These are phyloP conservation scores for Theonella swinhoei DNA, from an alignment of 37 sponge, comb jelly and placozoan species.

Conservation along the genomic window DNA sequence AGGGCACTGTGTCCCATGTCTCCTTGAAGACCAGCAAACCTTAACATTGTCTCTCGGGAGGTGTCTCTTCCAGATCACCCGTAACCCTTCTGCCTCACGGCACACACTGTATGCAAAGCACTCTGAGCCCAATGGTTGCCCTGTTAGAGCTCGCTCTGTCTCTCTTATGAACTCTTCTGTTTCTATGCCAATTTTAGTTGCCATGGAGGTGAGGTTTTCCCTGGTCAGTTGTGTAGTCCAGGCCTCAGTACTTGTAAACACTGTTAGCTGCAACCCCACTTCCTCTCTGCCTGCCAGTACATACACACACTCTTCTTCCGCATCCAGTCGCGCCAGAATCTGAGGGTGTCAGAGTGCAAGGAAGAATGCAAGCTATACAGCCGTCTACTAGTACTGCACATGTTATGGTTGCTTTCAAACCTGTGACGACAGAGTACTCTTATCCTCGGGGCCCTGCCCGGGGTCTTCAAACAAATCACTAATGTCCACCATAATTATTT, in stretches of 20 bases:
- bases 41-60: slow-evolving; percentile 46
- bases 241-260: slow-evolving; percentile 28
- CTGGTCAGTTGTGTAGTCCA: slow-evolving; percentile 39
- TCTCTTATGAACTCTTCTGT: slow-evolving; percentile 7
- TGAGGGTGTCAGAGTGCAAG: neutral
- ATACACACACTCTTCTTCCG: slow-evolving; percentile 44
- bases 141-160: slow-evolving; percentile 46
- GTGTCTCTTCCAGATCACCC: slow-evolving; percentile 71
- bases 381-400: neutral
- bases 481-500: too few relatives aligned
- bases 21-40: too few relatives aligned
- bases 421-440: too few relatives aligned
- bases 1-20: too few relatives aligned
- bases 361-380: neutral
- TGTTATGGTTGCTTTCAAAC: too few relatives aligned
- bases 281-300: slow-evolving; percentile 18
- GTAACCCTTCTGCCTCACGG: neutral
- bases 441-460: too few relatives aligned
- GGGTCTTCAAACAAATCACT: too few relatives aligned
- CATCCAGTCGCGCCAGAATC: slow-evolving; percentile 18
- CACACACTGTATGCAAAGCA: slow-evolving; percentile 33
- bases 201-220: slow-evolving; percentile 9
- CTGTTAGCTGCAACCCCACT: slow-evolving; percentile 3
- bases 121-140: neutral
- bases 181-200: slow-evolving; percentile 11